phyloP scores from a whole-genome alignment of 2,113 vertebrate genomes.

The Casuarius casuarius region DNA sequence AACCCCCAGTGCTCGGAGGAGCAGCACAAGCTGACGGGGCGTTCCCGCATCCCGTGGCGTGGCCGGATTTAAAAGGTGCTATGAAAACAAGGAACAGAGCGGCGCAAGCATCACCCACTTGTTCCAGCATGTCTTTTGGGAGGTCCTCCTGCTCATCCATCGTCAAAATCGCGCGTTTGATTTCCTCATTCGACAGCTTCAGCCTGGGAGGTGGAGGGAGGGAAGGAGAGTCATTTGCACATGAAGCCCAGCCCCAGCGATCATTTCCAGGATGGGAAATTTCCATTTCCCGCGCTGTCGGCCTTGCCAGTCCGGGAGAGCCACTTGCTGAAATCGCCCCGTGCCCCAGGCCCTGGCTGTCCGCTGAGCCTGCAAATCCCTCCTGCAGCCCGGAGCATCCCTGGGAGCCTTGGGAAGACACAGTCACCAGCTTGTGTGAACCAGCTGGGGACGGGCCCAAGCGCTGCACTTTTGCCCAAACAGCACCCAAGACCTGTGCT shows the following conservation, averaged over 20 bases:
- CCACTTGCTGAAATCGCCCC: not conserved
- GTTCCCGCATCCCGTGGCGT: fast-evolving
- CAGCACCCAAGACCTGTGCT: too few species aligned
- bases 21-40: not conserved
- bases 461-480: not conserved
- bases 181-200: constrained; percentile 97
- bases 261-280: not conserved
- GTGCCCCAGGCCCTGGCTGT: not conserved
- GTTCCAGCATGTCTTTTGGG: constrained; percentile 98
- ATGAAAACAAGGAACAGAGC: not conserved
- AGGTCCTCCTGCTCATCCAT: constrained; percentile 99
- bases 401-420: too few species aligned
- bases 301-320: not conserved
- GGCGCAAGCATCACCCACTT: constrained; percentile 74
- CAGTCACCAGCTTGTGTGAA: not conserved
- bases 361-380: too few species aligned
- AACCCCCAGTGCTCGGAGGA: too few species aligned
- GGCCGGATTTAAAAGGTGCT: not conserved
- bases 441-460: not conserved
- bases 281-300: too few species aligned
- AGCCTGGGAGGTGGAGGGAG: constrained; percentile 79
- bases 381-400: not conserved
- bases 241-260: not conserved
- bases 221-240: not conserved
- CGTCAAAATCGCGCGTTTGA: constrained; percentile 95